A percentile compares a stretch with the other conserved stretches of the same genome.
Conservation (phyloP, 1,140 invertebrate species). For the Palaemon carinicauda region DNA sequence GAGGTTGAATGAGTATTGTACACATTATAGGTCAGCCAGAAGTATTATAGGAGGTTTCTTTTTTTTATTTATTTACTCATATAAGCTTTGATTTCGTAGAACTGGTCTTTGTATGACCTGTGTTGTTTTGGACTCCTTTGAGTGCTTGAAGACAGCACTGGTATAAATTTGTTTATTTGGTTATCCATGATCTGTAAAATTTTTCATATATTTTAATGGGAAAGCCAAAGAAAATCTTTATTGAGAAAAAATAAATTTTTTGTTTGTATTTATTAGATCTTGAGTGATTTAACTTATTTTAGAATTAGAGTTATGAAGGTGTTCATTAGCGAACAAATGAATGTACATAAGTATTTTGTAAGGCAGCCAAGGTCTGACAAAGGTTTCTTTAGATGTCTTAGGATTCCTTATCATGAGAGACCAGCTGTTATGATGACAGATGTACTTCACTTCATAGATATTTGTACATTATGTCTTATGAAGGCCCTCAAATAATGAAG, state of each 20-base stretch:
- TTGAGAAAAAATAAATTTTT: no score
- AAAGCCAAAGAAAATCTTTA: no score
- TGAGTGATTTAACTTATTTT: no score
- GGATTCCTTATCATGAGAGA: not conserved
- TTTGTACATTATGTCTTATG: constrained; percentile 39
- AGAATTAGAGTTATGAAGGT: no score
- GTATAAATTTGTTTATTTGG: no score
- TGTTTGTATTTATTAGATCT: no score
- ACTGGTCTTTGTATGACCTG: not conserved
- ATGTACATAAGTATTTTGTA: no score
- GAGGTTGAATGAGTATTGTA: constrained; percentile 39
- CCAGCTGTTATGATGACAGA: not conserved
- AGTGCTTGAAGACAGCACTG: not conserved
- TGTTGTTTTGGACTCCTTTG: not conserved
- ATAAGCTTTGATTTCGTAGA: not conserved
- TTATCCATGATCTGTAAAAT: no score
- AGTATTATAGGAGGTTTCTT: constrained; percentile 38
- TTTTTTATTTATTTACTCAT: not conserved
- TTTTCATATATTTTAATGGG: no score
- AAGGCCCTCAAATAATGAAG: not conserved
- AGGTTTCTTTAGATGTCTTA: not conserved
- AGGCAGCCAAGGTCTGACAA: not conserved
- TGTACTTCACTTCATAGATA: constrained; percentile 51
- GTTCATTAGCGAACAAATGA: no score
- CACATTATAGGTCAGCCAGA: not conserved